Base-by-base conservation (phyloP, 1,140 invertebrate species). In the Gonioctena quinquepunctata region DNA sequence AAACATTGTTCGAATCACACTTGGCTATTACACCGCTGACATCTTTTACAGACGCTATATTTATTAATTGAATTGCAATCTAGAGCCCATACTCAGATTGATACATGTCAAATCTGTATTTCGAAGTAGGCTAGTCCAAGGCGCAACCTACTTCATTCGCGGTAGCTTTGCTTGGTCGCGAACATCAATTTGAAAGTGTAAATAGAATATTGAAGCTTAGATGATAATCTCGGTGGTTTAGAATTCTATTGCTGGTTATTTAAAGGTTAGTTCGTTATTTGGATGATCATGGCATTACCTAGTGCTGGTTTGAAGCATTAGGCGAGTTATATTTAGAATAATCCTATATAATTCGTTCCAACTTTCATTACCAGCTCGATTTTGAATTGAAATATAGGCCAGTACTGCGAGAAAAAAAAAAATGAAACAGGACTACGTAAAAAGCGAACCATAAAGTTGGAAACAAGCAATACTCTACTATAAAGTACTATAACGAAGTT, bases 71-170 rank as follows among this genome's bases (percentile, higher is more conserved):
- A 63, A 64, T 65, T 6, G 6, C 2, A 49, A 60, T 64, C 49
- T 21, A 25, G 25, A 21, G 16, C 28, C 54, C 68, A 70, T 70
- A 61, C 66, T 70, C 66, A 25, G 62, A 42, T 42, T 42, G 33
- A n/a, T 42, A 42, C 54, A 70, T 64, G 63, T 66, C 54, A 49
- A 61, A 33, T 70, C 16, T 57, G 57, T 16, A 23, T 50, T 56
- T 70, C 63, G 42, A 26, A 70, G 54, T 70, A 70, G 69, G 69
- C 69, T 59, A 52, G 69, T 66, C 63, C 63, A 66, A 56, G 69
- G 54, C 54, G 54, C 19, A 23, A 11, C 54, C 56, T 59, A 70
- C 69, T 70, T 70, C 69, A 66, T 70, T 66, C 69, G 49, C 54
- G 52, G 23, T 59, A 22, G 56, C 69, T 70, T 70, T 59, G 60